Conservation (phyloP, 2,888 invertebrate species). For the Noctua pronuba region DNA sequence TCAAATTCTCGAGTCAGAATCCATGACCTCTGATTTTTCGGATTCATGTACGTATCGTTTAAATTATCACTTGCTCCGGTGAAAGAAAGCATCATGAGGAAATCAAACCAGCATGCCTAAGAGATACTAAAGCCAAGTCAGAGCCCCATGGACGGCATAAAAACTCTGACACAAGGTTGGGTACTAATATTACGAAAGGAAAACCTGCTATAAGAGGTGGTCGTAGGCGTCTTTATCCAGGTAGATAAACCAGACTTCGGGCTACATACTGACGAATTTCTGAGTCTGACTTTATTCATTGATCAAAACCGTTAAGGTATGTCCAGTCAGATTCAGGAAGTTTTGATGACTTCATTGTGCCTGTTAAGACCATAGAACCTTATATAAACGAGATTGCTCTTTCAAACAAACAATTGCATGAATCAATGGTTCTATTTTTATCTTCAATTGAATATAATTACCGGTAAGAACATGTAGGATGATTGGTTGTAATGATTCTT, state of each 20-base stretch:
- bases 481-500: slow-evolving; percentile 43
- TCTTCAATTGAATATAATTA: slow-evolving; percentile 24
- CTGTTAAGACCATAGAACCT: neutral
- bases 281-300: no score
- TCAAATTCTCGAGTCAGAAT: no score
- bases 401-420: slow-evolving; percentile 11
- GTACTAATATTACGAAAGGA: neutral
- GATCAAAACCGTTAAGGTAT: neutral
- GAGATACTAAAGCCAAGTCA: neutral
- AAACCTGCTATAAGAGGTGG: neutral
- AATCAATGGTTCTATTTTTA: slow-evolving; percentile 29
- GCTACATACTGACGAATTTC: no score
- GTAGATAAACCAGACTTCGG: neutral
- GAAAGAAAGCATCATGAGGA: neutral
- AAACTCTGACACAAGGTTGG: neutral
- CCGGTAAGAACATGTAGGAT: slow-evolving; percentile 17
- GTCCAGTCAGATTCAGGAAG: neutral
- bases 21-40: neutral
- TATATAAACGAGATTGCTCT: slow-evolving; percentile 7
- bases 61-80: neutral
- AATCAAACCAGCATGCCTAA: neutral
- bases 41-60: neutral
- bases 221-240: neutral
- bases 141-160: neutral
- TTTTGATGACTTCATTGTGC: slow-evolving; percentile 8